phyloP scores from a whole-genome alignment of 2,888 invertebrate species.

The Lasioglossum marginatum region DNA sequence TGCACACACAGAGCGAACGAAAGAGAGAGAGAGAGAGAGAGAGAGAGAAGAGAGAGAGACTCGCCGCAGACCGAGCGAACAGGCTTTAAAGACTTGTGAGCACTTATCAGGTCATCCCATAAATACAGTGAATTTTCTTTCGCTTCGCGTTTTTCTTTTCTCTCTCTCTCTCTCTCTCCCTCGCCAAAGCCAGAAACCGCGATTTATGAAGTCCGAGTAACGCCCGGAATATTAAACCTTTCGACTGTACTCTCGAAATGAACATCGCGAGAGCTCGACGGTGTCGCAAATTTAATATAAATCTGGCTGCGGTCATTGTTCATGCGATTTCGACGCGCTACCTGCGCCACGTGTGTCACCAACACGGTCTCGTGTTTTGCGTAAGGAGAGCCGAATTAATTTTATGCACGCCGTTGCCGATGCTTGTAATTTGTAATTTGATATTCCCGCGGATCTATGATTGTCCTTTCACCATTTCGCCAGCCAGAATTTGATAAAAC shows the following conservation, averaged over 20 bases:
- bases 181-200: background rate
- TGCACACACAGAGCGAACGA: slow-evolving; percentile 46
- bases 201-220: slow-evolving; percentile 9
- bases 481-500: background rate
- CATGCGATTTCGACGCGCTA: background rate
- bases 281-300: slow-evolving; percentile 8
- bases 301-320: background rate
- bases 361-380: background rate
- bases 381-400: slow-evolving; percentile 2
- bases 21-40: background rate
- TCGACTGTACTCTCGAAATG: background rate
- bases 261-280: background rate
- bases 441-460: background rate
- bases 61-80: slow-evolving; percentile 16
- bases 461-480: background rate
- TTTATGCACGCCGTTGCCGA: background rate
- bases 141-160: background rate
- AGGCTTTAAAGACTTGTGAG: slow-evolving; percentile 54
- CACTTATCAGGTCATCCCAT: slow-evolving; percentile 30
- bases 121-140: background rate
- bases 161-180: background rate
- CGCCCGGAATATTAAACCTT: slow-evolving; percentile 9
- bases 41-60: background rate
- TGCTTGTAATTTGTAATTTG: background rate
- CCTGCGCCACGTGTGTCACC: background rate